Evolutionary conservation across 2,888 invertebrate species (phyloP), one percentile per base, ranked within the genome.

Genomic region (Caenorhabditis angaria): DNA sequence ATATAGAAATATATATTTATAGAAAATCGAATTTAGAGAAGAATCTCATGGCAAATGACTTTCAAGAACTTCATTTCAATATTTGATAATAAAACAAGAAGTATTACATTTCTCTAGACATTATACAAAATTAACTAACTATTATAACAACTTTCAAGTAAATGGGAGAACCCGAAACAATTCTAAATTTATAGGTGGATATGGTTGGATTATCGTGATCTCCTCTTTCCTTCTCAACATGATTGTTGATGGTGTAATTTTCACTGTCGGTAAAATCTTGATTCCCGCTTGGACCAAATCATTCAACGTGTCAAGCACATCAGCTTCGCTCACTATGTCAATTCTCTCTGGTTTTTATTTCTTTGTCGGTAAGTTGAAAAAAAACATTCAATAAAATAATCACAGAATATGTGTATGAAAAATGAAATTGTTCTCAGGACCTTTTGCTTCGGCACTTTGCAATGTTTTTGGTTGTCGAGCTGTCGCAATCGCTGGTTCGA

Each of bases 181-280:
- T 12, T 41, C 41, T n/a, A n/a, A 25, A 48, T n/a, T 67, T 76
- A 20, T 41, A 81, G 82, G 80, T 25, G 95, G 95, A 60, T 94
- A 93, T 90, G 94, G 94, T 70, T 94, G 94, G 94, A 92, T 96
- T 87, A 93, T 99, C 87, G 96, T 97, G 63, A 92, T 94, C 86
- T 95, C 95, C 62, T 95, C 95, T 54, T 96, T 99, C 89, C 92
- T 97, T 92, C 95, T 95, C 90, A 97, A 97, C 91, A 92, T 97
- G 91, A 93, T 97, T 83, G 95, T 99, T 66, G 97, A 99, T 89
- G 99, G 90, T 2, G 95, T 90, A 41, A 88, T 88, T n/a, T 90
- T 89, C 83, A 84, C 87, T 18, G 80, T 78, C 41, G 88, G 89
- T 29, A 89, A 88, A 70, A 88, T 88, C 3, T 87, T 89, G 3